Evolutionary conservation across 64 coral and sea anemone genomes (phyloP).

Genomic region (Acropora yongei): DNA sequence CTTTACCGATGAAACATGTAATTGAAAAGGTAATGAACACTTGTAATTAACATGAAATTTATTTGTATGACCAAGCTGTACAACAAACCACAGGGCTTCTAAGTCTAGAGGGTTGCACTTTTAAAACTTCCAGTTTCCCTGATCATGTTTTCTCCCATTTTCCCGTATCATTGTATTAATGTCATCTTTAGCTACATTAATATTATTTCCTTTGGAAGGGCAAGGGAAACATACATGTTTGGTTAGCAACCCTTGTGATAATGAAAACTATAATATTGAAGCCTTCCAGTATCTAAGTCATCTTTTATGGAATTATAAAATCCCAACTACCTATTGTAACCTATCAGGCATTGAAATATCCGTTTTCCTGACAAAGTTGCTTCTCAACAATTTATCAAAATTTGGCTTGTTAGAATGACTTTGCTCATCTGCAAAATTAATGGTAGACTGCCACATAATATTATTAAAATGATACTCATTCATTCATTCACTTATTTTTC

Average conservation of each 20-base stretch:
- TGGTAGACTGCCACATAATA: not conserved
- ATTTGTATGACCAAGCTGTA: constrained; percentile 34
- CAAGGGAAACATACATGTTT: not conserved
- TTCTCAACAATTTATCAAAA: not conserved
- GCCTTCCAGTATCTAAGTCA: not conserved
- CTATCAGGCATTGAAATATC: not conserved
- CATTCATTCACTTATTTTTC: not conserved
- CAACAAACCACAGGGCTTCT: too few species aligned
- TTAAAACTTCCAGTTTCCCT: not conserved
- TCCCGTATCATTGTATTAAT: not conserved
- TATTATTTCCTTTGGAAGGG: not conserved
- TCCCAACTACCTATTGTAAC: not conserved
- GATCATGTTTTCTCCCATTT: not conserved
- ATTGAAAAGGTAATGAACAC: constrained; percentile 74
- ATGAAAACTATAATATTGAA: not conserved
- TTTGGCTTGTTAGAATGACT: not conserved
- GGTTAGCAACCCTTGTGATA: not conserved
- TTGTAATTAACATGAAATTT: constrained; percentile 25
- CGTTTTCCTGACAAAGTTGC: not conserved
- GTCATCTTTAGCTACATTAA: not conserved
- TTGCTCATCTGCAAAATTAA: constrained; percentile 3
- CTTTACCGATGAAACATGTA: constrained; percentile 54
- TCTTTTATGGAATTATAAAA: not conserved
- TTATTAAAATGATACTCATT: not conserved
- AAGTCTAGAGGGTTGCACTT: constrained; percentile 4